Evolutionary conservation across 1,140 invertebrate species (phyloP), one percentile per base, ranked within the genome.

Genomic region (Elymnias hypermnestra): DNA sequence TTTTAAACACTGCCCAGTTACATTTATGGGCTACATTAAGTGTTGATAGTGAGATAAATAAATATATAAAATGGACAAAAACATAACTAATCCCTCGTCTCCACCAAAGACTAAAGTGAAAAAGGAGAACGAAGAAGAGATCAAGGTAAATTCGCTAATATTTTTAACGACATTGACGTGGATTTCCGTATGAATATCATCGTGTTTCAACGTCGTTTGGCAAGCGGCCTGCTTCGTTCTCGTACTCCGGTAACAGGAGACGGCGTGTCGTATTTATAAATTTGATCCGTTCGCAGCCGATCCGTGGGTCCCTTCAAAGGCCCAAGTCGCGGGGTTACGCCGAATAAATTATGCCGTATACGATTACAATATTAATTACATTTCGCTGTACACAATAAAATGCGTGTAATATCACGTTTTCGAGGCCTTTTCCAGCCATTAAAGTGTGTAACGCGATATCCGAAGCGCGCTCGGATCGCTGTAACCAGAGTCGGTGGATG

Each of bases 351-450:
- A 78, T 79, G 56, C 56, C 41, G 72, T 81, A 64, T 85, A 66
- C 57, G 53, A 60, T 85, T 85, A 74, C 78, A 67, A 72, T 81
- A 82, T 85, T 85, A 85, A 85, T 85, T 83, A 83, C 75, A 72
- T 81, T 83, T 78, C 65, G 79, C 75, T 64, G 81, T 82, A 76
- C 64, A 81, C 71, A 81, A 85, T 83, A 85, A 83, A 85, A 83
- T 74, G 65, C 79, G 77, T 85, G 75, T 83, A 82, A 85, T 85
- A 82, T 82, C 75, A 78, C 75, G 75, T 85, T 85, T 85, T 85
- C 82, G 82, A 82, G 82, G 82, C 78, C 78, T 85, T 85, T 85
- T 85, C 78, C 82, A 85, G 78, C 78, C 78, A 85, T 85, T 85
- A 85, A 85, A 85, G 82, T 78, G 75, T 79, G 82, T 78, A 85